Base-by-base conservation (phyloP, 1,140 invertebrate genomes). In the Hypsibius dujardini region DNA sequence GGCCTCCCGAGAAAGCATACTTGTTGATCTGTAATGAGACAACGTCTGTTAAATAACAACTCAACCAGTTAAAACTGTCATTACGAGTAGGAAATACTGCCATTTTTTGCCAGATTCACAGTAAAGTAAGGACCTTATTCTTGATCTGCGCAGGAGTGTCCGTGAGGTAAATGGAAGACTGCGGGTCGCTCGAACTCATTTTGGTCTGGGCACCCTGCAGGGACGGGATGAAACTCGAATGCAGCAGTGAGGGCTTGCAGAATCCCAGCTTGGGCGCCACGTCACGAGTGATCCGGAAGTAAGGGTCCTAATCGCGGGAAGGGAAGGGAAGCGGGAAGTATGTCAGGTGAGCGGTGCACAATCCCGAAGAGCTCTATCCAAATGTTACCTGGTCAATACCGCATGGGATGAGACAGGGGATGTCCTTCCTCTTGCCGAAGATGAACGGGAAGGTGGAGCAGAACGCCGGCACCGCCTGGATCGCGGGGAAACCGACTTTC, bases 221-320 rank as follows among this genome's bases (percentile, higher is more conserved):
- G 1, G 95, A 91, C 0, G 95, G 95, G 75, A 98, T 91, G 80
- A 98, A 99, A 47, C 84, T 85, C 0, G 92, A 93, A 80, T 97
- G 95, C 0, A 99, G 78, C 0, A 98, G 79, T 0, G 94, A 88
- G n/a, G 95, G 96, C 79, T 98, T 98, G 0, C 85, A 85, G 77
- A 84, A 87, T 42, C 88, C 89, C 14, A 98, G 80, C 72, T 86
- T 85, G 0, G 94, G 93, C 0, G 94, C 90, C 40, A 97, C 92
- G 81, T 99, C 95, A 72, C 95, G 84, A 0, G 92, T 94, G 94
- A 99, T 96, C 71, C 95, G 84, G 80, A 99, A 98, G 80, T 98
- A 98, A 0, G 95, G 95, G 82, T 98, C 95, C 84, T 86, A 76
- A 12, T 76, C 77, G 70, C 45, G 56, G 70, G 73, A 75, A 72